A percentile compares a stretch with the other conserved stretches of the same genome.
phyloP scores from a whole-genome alignment of 2,113 vertebrate genomes.

The Trichechus manatus region DNA sequence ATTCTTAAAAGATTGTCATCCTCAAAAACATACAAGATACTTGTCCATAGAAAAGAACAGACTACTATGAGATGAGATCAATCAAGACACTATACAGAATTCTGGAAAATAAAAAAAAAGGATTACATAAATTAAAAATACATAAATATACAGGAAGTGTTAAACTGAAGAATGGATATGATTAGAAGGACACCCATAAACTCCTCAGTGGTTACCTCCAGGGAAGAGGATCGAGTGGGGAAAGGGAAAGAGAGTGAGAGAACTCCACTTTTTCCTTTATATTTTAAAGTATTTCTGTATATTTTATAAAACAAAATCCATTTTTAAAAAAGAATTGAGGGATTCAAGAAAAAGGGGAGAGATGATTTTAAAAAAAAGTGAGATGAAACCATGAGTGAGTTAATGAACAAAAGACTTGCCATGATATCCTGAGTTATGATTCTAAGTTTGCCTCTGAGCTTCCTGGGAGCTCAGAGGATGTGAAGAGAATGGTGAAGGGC shows the following conservation, averaged over 20 bases:
- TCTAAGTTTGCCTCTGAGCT: not conserved
- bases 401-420: not conserved
- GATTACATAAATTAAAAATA: not conserved
- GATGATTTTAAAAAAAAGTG: not conserved
- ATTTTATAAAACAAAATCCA: not conserved
- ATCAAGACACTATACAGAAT: not conserved
- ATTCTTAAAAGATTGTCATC: not conserved
- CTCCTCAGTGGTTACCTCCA: not conserved
- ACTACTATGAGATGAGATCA: not conserved
- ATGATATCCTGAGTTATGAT: not conserved
- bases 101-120: not conserved
- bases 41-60: not conserved
- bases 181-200: not conserved
- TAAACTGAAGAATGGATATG: not conserved
- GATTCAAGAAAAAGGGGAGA: not conserved
- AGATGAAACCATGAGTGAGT: not conserved
- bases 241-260: not conserved
- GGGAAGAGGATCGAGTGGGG: no score
- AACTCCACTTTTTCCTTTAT: not conserved
- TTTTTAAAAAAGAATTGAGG: not conserved
- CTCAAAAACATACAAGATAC: not conserved
- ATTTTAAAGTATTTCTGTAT: not conserved
- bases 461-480: slow-evolving; percentile 9
- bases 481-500: not conserved
- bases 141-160: not conserved